phyloP scores from a whole-genome alignment of 2,797 vertebrate species.

The Sitta carolinensis region DNA sequence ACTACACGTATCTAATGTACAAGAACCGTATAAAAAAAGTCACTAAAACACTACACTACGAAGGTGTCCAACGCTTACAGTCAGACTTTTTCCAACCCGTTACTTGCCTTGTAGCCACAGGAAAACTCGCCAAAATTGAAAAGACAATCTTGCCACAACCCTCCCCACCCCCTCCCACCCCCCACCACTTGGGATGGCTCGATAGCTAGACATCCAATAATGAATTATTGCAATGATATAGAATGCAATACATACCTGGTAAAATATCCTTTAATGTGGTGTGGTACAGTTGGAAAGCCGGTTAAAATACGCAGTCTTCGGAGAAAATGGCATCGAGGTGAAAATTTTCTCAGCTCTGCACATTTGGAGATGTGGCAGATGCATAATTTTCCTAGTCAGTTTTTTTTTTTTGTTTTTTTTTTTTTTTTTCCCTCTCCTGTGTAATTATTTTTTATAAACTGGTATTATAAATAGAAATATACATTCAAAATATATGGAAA shows the following conservation, averaged over 20 bases:
- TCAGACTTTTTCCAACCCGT: slow-evolving; percentile 89
- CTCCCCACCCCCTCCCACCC: slow-evolving; percentile 52
- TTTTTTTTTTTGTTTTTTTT: not conserved
- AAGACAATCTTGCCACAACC: slow-evolving; percentile 83
- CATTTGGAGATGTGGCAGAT: slow-evolving; percentile 76
- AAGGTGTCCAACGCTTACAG: slow-evolving; percentile 84
- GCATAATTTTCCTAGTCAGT: slow-evolving; percentile 80
- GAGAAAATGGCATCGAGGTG: slow-evolving; percentile 79
- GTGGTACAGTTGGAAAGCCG: slow-evolving; percentile 82
- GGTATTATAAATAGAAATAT: slow-evolving; percentile 89
- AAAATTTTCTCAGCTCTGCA: slow-evolving; percentile 77
- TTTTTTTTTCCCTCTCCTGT: slow-evolving; percentile 50
- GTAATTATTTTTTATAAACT: slow-evolving; percentile 88
- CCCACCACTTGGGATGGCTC: slow-evolving; percentile 80
- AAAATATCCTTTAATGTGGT: slow-evolving; percentile 82
- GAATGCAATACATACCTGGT: slow-evolving; percentile 85
- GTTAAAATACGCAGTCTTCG: slow-evolving; percentile 83
- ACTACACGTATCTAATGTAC: slow-evolving; percentile 86
- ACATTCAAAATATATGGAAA: slow-evolving; percentile 89
- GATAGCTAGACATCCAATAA: slow-evolving; percentile 83
- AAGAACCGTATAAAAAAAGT: slow-evolving; percentile 88
- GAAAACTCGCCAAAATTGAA: slow-evolving; percentile 82
- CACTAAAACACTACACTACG: slow-evolving; percentile 85
- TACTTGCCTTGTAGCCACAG: slow-evolving; percentile 89
- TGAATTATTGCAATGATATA: slow-evolving; percentile 84